Conservation (phyloP, 2,797 vertebrate genomes). For the Oreochromis grahami region DNA sequence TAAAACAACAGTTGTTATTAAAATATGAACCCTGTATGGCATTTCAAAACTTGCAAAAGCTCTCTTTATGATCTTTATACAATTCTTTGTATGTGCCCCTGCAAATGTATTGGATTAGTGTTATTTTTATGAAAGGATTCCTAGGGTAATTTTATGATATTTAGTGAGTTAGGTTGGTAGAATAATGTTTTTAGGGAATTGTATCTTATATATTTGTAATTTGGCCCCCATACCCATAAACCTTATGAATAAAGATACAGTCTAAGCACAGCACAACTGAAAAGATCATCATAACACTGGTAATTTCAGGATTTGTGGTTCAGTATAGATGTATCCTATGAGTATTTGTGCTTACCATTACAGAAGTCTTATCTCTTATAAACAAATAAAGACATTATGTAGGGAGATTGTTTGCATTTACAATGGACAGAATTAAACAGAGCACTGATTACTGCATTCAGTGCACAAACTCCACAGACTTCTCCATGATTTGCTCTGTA, state of each 20-base stretch:
- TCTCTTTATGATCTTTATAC: background rate
- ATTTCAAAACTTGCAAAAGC: background rate
- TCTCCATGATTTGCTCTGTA: constrained; percentile 6
- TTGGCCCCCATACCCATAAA: background rate
- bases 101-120: background rate
- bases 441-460: background rate
- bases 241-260: background rate
- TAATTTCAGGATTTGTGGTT: background rate
- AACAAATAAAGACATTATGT: background rate
- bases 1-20: background rate
- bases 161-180: background rate
- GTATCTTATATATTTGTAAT: background rate
- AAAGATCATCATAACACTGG: background rate
- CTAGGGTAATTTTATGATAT: background rate
- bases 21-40: background rate
- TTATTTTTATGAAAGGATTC: background rate
- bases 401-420: background rate
- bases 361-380: background rate
- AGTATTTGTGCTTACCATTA: background rate
- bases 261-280: background rate
- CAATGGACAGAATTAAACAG: background rate
- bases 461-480: background rate
- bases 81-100: background rate
- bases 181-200: background rate
- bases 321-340: background rate